Base-by-base conservation (phyloP, 2,113 vertebrate genomes). In the Ceyx margarethae region DNA sequence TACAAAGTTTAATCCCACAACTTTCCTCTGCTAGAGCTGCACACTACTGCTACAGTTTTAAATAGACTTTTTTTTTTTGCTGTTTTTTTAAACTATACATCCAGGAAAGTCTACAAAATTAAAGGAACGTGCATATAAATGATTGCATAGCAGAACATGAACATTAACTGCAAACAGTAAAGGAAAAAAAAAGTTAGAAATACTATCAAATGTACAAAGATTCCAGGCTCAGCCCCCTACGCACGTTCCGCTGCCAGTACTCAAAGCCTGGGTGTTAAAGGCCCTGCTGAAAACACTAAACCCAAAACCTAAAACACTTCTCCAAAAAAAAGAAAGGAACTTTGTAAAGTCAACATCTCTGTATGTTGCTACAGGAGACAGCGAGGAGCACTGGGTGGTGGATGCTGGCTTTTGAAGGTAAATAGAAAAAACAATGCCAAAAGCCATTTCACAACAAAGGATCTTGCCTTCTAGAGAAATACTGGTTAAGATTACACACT, bases 101-200 rank as follows among this genome's bases (percentile, higher is more conserved):
- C 97, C 97, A 97, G 95, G 92, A 97, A 97, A 97, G 96, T 97
- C 97, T 98, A 97, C 96, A 97, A 98, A 98, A 97, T 97, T 93
- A 98, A 98, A 97, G 97, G 96, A 97, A 97, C 97, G 97, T 97
- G 97, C 97, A 97, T 97, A 98, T 97, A 97, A 98, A 98, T 98
- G 98, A 98, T 98, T 98, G 98, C 98, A 98, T 98, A 98, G 98
- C 97, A 97, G 97, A 97, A 98, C 97, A 97, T 96, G 96, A 97
- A 97, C 97, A 97, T 97, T 96, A 98, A 98, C 97, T 97, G 97
- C 97, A 96, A 97, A 98, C 96, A 97, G 94, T 92, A 97, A 98
- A 97, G 95, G 37, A 29, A 12, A 65, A 66, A 91, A 97, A 97
- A 94, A 89, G 93, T 97, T 93, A 98, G 96, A 97, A 97, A 97